phyloP scores from a whole-genome alignment of 2,797 vertebrate genomes.

The Diplodus puntazzo region DNA sequence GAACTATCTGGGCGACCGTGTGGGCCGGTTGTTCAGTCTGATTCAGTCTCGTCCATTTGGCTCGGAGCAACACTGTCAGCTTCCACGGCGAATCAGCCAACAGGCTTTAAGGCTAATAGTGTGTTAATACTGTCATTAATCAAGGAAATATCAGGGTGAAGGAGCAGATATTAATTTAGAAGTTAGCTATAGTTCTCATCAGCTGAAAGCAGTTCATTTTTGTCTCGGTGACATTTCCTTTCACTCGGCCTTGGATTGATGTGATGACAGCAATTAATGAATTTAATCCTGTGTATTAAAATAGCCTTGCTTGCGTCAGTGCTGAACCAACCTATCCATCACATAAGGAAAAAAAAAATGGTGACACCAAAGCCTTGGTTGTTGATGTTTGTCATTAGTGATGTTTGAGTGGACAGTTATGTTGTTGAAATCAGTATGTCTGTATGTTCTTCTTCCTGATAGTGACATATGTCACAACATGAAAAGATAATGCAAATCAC shows the following conservation, averaged over 20 bases:
- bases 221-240: conserved; percentile 42
- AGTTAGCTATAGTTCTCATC: neutral
- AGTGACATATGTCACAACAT: neutral
- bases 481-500: neutral
- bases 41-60: conserved; percentile 44
- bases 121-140: conserved; percentile 41
- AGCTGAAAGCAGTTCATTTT: conserved; percentile 47
- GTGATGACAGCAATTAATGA: conserved; percentile 54
- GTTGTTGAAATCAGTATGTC: neutral
- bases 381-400: neutral
- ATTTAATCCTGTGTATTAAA: conserved; percentile 43
- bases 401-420: neutral
- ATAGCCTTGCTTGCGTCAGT: conserved; percentile 30
- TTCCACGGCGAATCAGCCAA: conserved; percentile 36
- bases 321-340: conserved; percentile 18
- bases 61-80: conserved; percentile 45
- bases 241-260: conserved; percentile 18
- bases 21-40: conserved; percentile 51
- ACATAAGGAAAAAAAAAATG: conserved; percentile 12
- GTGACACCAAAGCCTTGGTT: conserved; percentile 17
- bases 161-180: neutral
- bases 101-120: conserved; percentile 21
- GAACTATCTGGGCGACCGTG: conserved; percentile 56
- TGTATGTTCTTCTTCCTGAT: neutral
- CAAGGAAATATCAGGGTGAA: neutral